phyloP scores from a whole-genome alignment of 2,113 vertebrate species.

The Onychorhynchus coronatus region DNA sequence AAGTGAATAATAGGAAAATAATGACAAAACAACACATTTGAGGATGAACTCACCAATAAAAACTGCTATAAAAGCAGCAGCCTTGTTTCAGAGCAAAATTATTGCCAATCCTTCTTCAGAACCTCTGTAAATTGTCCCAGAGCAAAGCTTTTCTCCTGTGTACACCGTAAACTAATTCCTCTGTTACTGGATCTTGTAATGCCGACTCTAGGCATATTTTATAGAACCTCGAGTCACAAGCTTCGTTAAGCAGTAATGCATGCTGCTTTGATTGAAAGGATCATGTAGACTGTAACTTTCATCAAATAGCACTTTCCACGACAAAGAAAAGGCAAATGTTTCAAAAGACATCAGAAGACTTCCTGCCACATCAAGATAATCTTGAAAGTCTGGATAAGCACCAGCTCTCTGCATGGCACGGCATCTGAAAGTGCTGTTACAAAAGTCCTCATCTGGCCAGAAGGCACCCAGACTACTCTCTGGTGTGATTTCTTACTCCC shows the following conservation, averaged over 20 bases:
- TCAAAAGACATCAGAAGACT: neutral
- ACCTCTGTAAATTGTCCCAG: conserved; percentile 13
- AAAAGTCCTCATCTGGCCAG: neutral
- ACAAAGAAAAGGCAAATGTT: neutral
- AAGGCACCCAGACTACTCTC: neutral
- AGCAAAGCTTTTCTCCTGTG: neutral
- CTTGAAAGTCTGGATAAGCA: neutral
- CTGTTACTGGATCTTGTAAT: conserved; percentile 10
- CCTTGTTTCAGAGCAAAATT: conserved; percentile 15
- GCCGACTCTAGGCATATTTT: neutral
- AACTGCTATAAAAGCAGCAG: neutral
- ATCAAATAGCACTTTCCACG: neutral
- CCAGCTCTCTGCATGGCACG: neutral
- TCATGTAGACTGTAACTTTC: neutral
- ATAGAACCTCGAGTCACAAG: neutral
- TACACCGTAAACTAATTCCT: conserved; percentile 9
- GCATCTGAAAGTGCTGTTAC: neutral
- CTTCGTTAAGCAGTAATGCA: neutral
- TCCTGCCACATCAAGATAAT: neutral
- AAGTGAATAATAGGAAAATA: conserved; percentile 54
- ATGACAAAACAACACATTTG: conserved; percentile 39
- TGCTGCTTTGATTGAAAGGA: neutral
- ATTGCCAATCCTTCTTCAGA: neutral
- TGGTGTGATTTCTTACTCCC: neutral
- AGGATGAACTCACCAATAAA: conserved; percentile 9